Base-by-base conservation (phyloP, 2,888 invertebrate species). In the Cynaeus angustus region DNA sequence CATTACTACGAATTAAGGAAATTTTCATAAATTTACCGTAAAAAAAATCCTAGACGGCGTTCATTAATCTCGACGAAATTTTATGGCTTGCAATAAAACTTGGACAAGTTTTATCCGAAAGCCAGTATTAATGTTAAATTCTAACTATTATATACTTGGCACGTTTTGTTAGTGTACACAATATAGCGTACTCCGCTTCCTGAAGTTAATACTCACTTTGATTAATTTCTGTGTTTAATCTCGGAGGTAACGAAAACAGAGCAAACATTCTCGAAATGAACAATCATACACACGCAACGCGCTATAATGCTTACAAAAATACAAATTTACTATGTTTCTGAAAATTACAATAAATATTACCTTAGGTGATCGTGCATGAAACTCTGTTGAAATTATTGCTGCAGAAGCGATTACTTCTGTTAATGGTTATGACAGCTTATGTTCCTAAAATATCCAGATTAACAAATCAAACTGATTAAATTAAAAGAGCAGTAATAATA, bases 221-320 rank as follows among this genome's bases (percentile, higher is more conserved):
- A 75, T 75, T 75, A 73, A 75, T 75, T 75, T 75, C 70, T 50
- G 69, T 72, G 75, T 75, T 75, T 75, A 75, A 73, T 74, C 66
- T 75, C 48, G 37, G 68, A 70, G 75, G 72, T 72, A 68, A 70
- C 67, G 73, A 72, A 73, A 74, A 73, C 73, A 73, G 65, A 66
- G 59, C 72, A 71, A 75, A 74, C 75, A 74, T 65, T 28, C 58
- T 64, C 61, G 66, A 72, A 71, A 68, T 55, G 64, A 73, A 68
- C 74, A 72, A n/a, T 50, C 48, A 28, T 50, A 26, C 12, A 26
- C 48, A 50, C 48, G 48, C 48, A 50, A 28, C 48, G 28, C 12
- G 41, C 41, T 41, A 41, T 12, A 6, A 5, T 21, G 41, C 10
- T n/a, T 12, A 41, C 41, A 13, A 41, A 41, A 48, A 48, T 48